A percentile compares a stretch with the other conserved stretches of the same genome.
phyloP scores from a whole-genome alignment of 2,888 invertebrate genomes.

The Chrysotoxum bicinctum region DNA sequence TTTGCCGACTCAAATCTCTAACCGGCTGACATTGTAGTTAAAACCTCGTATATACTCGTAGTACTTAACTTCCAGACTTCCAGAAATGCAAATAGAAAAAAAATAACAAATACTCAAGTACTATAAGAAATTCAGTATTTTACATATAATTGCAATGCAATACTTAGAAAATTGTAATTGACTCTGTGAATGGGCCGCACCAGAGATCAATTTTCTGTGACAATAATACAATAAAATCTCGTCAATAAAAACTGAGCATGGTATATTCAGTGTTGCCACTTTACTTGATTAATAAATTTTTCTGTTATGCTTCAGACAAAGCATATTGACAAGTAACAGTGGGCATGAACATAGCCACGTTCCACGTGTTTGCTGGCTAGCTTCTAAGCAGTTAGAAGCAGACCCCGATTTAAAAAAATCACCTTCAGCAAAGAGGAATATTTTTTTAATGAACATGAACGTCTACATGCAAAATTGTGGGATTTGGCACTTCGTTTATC shows the following conservation, averaged over 20 bases:
- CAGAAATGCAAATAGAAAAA: neutral
- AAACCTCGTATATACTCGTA: neutral
- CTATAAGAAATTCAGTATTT: neutral
- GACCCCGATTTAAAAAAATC: too few species aligned
- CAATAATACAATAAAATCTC: neutral
- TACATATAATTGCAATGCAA: neutral
- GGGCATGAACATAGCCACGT: too few species aligned
- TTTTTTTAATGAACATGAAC: too few species aligned
- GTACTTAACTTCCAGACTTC: constrained; percentile 4
- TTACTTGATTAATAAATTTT: neutral
- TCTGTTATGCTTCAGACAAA: too few species aligned
- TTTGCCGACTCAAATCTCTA: neutral
- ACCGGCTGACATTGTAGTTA: neutral
- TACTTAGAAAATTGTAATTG: neutral
- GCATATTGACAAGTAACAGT: too few species aligned
- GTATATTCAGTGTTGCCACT: neutral
- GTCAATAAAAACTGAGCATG: neutral
- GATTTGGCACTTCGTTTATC: too few species aligned
- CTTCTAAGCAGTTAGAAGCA: too few species aligned
- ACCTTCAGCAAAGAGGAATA: too few species aligned
- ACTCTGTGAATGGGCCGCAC: neutral
- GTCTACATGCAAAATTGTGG: too few species aligned
- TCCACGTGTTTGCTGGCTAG: too few species aligned
- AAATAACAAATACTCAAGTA: neutral
- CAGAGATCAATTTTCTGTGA: constrained; percentile 2